Evolutionary conservation across 2,797 vertebrate species (phyloP), one percentile per base, ranked within the genome.

Genomic region (Falco cherrug): DNA sequence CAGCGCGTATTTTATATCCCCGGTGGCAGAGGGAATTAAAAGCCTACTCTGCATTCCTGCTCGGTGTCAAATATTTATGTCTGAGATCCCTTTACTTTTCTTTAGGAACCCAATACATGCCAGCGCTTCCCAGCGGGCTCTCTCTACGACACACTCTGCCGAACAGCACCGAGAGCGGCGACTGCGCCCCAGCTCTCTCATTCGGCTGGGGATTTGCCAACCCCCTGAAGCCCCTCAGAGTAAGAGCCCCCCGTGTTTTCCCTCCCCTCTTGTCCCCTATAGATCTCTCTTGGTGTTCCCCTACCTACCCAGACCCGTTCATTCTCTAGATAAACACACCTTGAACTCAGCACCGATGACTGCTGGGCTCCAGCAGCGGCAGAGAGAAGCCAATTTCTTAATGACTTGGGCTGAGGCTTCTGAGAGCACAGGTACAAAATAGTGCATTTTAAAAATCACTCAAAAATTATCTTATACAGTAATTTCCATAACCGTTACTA

Each of bases 111-210:
- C 80, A 19, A 16, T 9, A 37, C 17, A 2, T 4, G 39, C 54
- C 35, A 24, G 33, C 3, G 9, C 59, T 65, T 43, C 73, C 65
- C 65, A 10, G 43, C 5, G 10, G 59, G 9, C 20, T 26, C 29
- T 11, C 60, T 20, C 47, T 14, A 1, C 0, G 17, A 18, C 53
- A 28, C 51, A 2, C 20, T 15, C 54, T 53, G n/a, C 73, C 29
- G 3, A 56, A 35, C 56, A 8, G 2, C 69, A 6, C 29, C 3
- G 2, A 43, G 45, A 67, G 39, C 43, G 5, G 77, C 53, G 5
- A 16, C 7, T 1, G 35, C 10, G 13, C 13, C 11, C 21, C 9
- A 2, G 17, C 29, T 39, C 19, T 13, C 39, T 53, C 9, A 1
- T n/a, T 47, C 3, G 2, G 31, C 51, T 6, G 41, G 37, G 56